A percentile compares a stretch with the other conserved stretches of the same genome.
Evolutionary conservation across 2,888 invertebrate species (phyloP).

Genomic region (Coenonympha glycerion): DNA sequence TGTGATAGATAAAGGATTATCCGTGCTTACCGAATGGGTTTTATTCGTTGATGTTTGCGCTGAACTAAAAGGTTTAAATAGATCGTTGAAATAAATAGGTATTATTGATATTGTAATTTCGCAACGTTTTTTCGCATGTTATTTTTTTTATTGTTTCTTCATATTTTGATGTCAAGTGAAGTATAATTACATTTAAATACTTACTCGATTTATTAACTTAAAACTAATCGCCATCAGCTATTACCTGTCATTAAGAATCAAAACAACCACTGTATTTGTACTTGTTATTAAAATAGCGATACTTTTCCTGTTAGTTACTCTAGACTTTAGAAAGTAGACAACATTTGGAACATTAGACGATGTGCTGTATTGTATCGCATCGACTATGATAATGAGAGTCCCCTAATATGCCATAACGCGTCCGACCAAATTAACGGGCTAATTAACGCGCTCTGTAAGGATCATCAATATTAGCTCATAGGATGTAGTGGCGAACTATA

Average conservation of each 20-base stretch:
- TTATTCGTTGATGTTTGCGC: neutral
- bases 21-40: constrained; percentile 1
- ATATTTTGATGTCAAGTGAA: too few species aligned
- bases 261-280: too few species aligned
- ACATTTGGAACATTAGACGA: neutral
- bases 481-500: constrained; percentile 13
- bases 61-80: neutral
- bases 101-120: too few species aligned
- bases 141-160: too few species aligned
- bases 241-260: too few species aligned
- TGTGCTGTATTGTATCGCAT: constrained; percentile 12
- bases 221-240: too few species aligned
- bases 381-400: constrained; percentile 28
- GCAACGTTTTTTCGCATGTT: too few species aligned
- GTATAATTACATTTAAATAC: too few species aligned
- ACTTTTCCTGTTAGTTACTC: too few species aligned
- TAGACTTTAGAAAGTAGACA: neutral
- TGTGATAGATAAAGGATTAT: neutral
- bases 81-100: neutral
- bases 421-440: constrained; percentile 30
- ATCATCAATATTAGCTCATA: constrained; percentile 27
- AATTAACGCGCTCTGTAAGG: constrained; percentile 31
- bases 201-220: too few species aligned
- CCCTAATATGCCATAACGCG: constrained; percentile 33
- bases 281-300: too few species aligned